Base-by-base conservation (phyloP, 2,797 vertebrate genomes). In the Netta rufina region DNA sequence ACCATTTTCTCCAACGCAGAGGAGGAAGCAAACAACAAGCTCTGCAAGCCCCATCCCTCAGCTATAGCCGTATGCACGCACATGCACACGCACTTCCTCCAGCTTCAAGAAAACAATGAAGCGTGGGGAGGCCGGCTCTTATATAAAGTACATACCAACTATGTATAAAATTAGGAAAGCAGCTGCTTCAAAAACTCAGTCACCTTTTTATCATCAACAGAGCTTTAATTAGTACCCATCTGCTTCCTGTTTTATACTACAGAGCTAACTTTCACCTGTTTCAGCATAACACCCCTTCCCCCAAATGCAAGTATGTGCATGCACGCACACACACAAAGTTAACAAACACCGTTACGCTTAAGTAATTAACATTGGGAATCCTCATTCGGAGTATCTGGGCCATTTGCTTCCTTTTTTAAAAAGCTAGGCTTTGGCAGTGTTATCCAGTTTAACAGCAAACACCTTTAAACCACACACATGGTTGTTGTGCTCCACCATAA, bases 171-270 rank as follows among this genome's bases (percentile, higher is more conserved):
- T 96, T 89, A 96, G 97, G 96, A 97, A 97, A 86, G 86, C 97
- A 98, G 97, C 97, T 98, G 98, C 92, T 96, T 95, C 96, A 91
- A 95, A 95, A 96, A 90, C 93, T 94, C 97, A 95, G 96, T 97
- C 97, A 96, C 53, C 84, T 96, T 97, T 98, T 96, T 92, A 96
- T 95, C 88, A 97, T 95, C 96, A 97, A 97, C 97, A 97, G 67
- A 92, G 94, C 97, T 98, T 97, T 97, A 98, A 98, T 98, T 97
- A 98, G 97, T 62, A 96, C 95, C 97, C 98, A 98, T 97, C 97
- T 98, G 98, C 97, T 98, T 98, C 98, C 98, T 98, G 98, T 97
- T 97, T 97, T 91, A 97, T 58, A 87, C 92, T 91, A 96, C 89
- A 85, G 81, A 94, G 91, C 79, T 94, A 96, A 97, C 97, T 97